Conservation (phyloP, 2,113 vertebrate genomes). For the Seriola rivoliana region DNA sequence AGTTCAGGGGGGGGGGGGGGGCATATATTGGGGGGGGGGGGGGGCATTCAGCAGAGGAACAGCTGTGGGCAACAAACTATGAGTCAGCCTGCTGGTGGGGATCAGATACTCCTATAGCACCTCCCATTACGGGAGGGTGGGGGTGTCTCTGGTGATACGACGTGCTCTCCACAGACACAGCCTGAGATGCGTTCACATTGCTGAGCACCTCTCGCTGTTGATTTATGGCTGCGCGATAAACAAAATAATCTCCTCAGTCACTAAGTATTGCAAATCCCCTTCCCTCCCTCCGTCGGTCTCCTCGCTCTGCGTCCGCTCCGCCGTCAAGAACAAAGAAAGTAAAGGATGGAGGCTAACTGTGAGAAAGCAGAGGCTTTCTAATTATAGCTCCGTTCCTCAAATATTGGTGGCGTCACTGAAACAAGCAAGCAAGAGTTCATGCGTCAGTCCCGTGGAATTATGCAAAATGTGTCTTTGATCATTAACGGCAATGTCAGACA, state of each 20-base stretch:
- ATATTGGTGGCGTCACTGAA: slow-evolving; percentile 20
- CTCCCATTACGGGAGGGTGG: slow-evolving; percentile 9
- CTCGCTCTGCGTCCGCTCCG: slow-evolving; percentile 23
- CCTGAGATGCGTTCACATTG: slow-evolving; percentile 7
- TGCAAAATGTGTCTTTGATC: slow-evolving; percentile 73
- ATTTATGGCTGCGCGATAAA: slow-evolving; percentile 45
- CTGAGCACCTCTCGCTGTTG: slow-evolving; percentile 24
- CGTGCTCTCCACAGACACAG: slow-evolving; percentile 2
- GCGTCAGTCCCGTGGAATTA: slow-evolving; percentile 60
- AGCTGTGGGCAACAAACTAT: slow-evolving; percentile 53
- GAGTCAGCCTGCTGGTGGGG: slow-evolving; percentile 13
- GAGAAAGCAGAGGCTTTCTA: slow-evolving; percentile 56
- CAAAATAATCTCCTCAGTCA: slow-evolving; percentile 65
- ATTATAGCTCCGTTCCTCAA: slow-evolving; percentile 64
- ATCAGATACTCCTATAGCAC: slow-evolving; percentile 41
- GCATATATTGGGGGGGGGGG: background rate
- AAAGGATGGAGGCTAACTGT: slow-evolving; percentile 46
- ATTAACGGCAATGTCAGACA: slow-evolving; percentile 13
- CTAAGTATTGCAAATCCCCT: slow-evolving; percentile 50
- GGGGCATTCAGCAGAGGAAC: slow-evolving; percentile 37
- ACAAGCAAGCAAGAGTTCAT: slow-evolving; percentile 53
- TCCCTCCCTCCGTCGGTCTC: slow-evolving; percentile 1
- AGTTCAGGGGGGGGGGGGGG: slow-evolving; percentile 36
- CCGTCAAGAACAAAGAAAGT: slow-evolving; percentile 68
- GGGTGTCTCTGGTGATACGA: slow-evolving; percentile 3